Conservation (phyloP, 2,888 invertebrate species). For the Machimus rusticus region DNA sequence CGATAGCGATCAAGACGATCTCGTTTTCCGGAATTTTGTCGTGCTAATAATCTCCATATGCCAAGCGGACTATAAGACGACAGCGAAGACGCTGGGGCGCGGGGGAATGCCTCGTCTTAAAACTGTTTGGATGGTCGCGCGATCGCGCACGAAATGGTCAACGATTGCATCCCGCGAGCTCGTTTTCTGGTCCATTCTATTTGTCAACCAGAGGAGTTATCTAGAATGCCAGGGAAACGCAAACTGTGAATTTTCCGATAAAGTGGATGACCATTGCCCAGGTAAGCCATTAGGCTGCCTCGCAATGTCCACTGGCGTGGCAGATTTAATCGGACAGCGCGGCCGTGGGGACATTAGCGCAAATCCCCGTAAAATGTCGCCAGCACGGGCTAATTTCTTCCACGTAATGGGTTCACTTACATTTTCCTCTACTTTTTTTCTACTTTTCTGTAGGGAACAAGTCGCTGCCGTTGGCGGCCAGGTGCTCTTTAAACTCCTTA, state of each 20-base stretch:
- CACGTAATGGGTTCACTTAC: background rate
- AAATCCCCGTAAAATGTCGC: background rate
- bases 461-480: background rate
- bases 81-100: background rate
- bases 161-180: background rate
- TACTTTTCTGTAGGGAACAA: background rate
- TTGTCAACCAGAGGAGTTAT: background rate
- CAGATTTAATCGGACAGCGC: background rate
- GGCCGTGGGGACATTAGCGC: background rate
- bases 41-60: conserved; percentile 25
- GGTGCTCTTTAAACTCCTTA: background rate
- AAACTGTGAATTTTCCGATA: conserved; percentile 21
- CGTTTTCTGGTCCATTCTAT: conserved; percentile 19
- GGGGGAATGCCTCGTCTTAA: background rate
- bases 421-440: background rate
- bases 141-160: background rate
- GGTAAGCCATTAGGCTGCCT: background rate
- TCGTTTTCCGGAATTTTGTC: conserved; percentile 30
- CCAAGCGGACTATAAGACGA: background rate
- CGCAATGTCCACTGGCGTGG: background rate
- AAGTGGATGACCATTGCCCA: background rate
- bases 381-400: background rate
- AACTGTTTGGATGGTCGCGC: background rate
- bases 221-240: background rate
- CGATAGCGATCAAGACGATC: conserved; percentile 6